phyloP scores from a whole-genome alignment of 2,797 vertebrate genomes.

The Enteromius afrohamiltoni region DNA sequence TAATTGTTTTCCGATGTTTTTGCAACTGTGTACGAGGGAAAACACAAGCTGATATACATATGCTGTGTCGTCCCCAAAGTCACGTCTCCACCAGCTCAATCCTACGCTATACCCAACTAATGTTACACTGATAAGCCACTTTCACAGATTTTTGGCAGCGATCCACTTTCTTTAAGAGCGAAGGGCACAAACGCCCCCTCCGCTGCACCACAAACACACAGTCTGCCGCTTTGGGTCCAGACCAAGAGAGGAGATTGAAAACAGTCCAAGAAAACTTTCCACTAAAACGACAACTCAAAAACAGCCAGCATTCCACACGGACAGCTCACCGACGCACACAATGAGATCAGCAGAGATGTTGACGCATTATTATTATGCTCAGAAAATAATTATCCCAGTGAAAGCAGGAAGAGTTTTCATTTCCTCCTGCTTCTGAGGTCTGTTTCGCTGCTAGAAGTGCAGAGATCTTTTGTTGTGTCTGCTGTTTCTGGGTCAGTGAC shows the following conservation, averaged over 20 bases:
- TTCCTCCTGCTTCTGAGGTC: constrained; percentile 12
- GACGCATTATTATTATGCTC: constrained; percentile 2
- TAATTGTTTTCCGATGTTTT: not conserved
- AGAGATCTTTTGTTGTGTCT: constrained; percentile 40
- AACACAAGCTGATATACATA: constrained; percentile 37
- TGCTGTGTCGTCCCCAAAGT: constrained; percentile 30
- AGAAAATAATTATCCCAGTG: constrained; percentile 68
- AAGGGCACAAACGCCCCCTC: constrained; percentile 19
- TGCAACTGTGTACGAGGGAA: not conserved
- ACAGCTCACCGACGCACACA: not conserved
- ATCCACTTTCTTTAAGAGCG: constrained; percentile 19
- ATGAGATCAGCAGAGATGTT: constrained; percentile 1
- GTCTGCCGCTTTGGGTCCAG: constrained; percentile 26
- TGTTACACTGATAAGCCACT: constrained; percentile 13
- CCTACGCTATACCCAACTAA: not conserved
- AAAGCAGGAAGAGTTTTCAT: constrained; percentile 69
- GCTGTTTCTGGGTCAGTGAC: constrained; percentile 42
- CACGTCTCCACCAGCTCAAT: constrained; percentile 39
- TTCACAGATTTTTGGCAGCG: constrained; percentile 31
- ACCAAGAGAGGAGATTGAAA: constrained; percentile 32
- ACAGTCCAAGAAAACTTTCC: constrained; percentile 2
- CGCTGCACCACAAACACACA: constrained; percentile 20
- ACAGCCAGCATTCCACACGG: not conserved
- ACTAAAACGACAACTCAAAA: not conserved
- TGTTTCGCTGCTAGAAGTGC: constrained; percentile 38